Conservation (phyloP, 1,140 invertebrate genomes). For the Belonocnema kinseyi region DNA sequence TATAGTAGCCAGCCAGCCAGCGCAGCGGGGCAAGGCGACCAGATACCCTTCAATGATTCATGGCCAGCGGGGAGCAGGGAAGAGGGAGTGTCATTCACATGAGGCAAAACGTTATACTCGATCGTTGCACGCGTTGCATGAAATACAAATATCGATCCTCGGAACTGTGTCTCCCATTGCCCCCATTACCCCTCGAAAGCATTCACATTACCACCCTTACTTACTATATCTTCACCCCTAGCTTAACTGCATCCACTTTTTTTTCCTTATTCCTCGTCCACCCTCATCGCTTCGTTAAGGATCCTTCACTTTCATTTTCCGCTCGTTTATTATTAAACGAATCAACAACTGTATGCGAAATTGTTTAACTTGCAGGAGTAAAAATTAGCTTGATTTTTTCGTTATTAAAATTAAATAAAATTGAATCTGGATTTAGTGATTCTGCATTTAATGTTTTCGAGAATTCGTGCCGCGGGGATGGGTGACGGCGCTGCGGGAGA, state of each 20-base stretch:
- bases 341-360: too few relatives aligned
- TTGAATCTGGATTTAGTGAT: too few relatives aligned
- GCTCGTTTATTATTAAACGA: too few relatives aligned
- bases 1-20: too few relatives aligned
- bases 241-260: background rate
- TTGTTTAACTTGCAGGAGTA: too few relatives aligned
- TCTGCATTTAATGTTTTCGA: too few relatives aligned
- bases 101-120: constrained; percentile 24
- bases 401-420: too few relatives aligned
- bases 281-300: background rate
- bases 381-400: too few relatives aligned
- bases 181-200: constrained; percentile 9
- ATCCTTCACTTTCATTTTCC: background rate
- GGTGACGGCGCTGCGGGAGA: too few relatives aligned
- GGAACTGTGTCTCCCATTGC: constrained; percentile 26
- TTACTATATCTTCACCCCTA: background rate
- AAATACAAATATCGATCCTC: constrained; percentile 52
- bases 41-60: constrained; percentile 56
- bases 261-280: background rate
- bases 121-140: constrained; percentile 38
- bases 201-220: background rate
- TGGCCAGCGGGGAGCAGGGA: constrained; percentile 44
- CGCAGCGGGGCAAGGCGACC: constrained; percentile 33
- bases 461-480: too few relatives aligned
- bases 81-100: constrained; percentile 50